Evolutionary conservation across 2,113 vertebrate species (phyloP).

Genomic region (Carassius carassius): DNA sequence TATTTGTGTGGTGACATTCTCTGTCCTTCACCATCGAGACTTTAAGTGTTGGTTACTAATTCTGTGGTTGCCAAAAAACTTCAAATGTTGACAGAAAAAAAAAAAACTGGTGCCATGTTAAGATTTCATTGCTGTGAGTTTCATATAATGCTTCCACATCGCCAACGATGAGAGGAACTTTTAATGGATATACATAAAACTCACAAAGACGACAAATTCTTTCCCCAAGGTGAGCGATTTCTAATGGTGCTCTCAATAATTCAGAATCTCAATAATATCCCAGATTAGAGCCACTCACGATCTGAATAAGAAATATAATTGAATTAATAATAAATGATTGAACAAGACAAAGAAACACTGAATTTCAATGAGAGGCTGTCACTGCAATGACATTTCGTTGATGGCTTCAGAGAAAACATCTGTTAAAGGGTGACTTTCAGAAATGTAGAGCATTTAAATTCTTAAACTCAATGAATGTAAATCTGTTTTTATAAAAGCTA

Average conservation of each 20-base stretch:
- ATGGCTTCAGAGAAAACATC: conserved; percentile 17
- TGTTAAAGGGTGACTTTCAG: conserved; percentile 9
- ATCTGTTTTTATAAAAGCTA: neutral
- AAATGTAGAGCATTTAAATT: neutral
- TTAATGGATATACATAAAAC: conserved; percentile 44
- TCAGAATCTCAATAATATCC: conserved; percentile 62
- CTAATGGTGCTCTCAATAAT: conserved; percentile 63
- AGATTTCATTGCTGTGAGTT: conserved; percentile 42
- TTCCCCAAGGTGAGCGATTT: conserved; percentile 61
- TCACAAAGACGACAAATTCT: conserved; percentile 51
- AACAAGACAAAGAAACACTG: conserved; percentile 52
- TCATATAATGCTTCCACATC: conserved; percentile 25
- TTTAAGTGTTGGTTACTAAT: conserved; percentile 41
- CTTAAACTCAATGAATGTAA: neutral
- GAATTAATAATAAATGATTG: conserved; percentile 59
- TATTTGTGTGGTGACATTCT: conserved; percentile 35
- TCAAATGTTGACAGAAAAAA: neutral
- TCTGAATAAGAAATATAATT: conserved; percentile 62
- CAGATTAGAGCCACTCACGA: conserved; percentile 58
- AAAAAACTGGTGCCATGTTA: conserved; percentile 23
- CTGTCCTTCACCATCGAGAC: conserved; percentile 48
- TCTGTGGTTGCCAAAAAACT: conserved; percentile 24
- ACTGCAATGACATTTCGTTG: conserved; percentile 3
- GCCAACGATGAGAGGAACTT: conserved; percentile 36
- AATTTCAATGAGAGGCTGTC: conserved; percentile 48